A percentile compares a stretch with the other conserved stretches of the same genome.
These are phyloP conservation scores for Bradypodion ventrale DNA, from an alignment of 2,797 vertebrate species.

Conservation along the genomic window DNA sequence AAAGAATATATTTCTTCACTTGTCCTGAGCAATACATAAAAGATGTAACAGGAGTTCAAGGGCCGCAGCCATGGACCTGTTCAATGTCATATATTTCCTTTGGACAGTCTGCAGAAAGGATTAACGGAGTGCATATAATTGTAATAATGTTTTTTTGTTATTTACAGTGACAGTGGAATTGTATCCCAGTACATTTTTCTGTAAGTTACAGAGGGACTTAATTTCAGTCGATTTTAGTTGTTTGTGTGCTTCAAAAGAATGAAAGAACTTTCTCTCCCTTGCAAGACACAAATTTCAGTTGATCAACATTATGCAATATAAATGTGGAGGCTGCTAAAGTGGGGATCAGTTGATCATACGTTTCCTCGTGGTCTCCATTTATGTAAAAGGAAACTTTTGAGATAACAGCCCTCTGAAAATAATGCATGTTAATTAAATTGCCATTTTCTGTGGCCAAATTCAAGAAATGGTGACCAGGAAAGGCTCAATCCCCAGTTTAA, in stretches of 20 bases:
- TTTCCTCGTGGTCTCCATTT: neutral
- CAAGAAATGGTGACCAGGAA: neutral
- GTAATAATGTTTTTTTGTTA: constrained; percentile 21
- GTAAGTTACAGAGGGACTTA: neutral
- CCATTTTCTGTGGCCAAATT: neutral
- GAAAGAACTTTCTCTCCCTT: constrained; percentile 8
- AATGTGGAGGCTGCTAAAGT: neutral
- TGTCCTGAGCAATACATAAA: neutral
- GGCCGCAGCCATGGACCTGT: constrained; percentile 78
- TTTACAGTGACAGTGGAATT: neutral
- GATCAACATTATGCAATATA: neutral
- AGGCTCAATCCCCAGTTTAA: neutral
- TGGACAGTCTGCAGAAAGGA: constrained; percentile 89
- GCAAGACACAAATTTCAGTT: neutral
- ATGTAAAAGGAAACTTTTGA: neutral
- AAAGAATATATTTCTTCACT: rapidly evolving
- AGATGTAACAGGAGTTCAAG: constrained; percentile 56
- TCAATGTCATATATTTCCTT: constrained; percentile 90
- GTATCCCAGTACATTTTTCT: neutral
- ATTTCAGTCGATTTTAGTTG: constrained; percentile 13
- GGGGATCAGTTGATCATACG: too few species aligned
- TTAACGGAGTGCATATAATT: constrained; percentile 67
- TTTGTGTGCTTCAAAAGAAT: constrained; percentile 23
- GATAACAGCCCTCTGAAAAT: neutral
- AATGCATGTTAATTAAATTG: neutral